Conservation (phyloP, 2,113 vertebrate genomes). For the Callospermophilus lateralis region DNA sequence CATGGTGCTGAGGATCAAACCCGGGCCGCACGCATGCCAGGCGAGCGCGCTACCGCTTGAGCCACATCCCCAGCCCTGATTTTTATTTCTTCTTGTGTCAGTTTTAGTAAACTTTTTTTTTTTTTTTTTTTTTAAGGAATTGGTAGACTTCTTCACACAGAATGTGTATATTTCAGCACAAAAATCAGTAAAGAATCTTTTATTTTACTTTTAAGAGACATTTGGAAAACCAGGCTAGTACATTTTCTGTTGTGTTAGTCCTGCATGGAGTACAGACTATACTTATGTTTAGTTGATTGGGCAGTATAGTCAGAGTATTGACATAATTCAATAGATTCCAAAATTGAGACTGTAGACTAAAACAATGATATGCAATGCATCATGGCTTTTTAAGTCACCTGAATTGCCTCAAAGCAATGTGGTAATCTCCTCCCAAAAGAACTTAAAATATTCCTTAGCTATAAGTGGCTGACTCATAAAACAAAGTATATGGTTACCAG, state of each 20-base stretch:
- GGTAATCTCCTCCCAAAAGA: not conserved
- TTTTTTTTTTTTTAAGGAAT: slow-evolving; percentile 21
- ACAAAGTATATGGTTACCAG: not conserved
- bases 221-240: not conserved
- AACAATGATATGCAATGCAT: not conserved
- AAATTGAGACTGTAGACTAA: not conserved
- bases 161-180: not conserved
- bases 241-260: not conserved
- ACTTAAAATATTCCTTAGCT: not conserved
- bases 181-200: not conserved
- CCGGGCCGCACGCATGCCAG: no score
- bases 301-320: not conserved
- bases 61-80: no score
- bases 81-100: not conserved
- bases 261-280: not conserved
- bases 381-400: not conserved
- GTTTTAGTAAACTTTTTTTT: not conserved
- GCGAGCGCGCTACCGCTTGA: no score
- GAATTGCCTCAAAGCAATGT: not conserved
- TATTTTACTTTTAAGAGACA: not conserved
- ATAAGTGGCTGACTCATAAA: not conserved
- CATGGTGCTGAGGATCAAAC: no score
- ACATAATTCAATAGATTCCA: not conserved
- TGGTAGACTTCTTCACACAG: not conserved
- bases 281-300: not conserved